Conservation (phyloP, 2,113 vertebrate species). For the Chloropsis cyanopogon region DNA sequence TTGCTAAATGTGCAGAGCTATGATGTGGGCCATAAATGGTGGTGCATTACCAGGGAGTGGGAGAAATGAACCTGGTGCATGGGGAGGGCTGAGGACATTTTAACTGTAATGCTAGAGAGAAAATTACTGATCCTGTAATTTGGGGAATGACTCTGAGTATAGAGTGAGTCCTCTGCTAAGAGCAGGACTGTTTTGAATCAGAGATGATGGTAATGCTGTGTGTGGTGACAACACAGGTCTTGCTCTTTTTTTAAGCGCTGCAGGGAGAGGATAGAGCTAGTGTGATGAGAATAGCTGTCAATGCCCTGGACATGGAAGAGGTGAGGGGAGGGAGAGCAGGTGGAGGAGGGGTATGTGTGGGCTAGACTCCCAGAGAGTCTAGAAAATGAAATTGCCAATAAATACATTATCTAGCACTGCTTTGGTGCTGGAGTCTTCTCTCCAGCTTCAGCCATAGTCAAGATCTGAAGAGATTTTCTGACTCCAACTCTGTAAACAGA, state of each 20-base stretch:
- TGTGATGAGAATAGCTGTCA: not conserved
- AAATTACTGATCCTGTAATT: not conserved
- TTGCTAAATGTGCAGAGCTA: not conserved
- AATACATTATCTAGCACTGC: not conserved
- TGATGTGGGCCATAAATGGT: not conserved
- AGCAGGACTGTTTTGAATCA: not conserved
- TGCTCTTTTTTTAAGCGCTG: not conserved
- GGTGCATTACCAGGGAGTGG: not conserved
- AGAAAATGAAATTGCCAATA: not conserved
- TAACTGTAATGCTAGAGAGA: not conserved
- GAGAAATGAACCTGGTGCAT: not conserved
- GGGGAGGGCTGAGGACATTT: not conserved
- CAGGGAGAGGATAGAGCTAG: not conserved
- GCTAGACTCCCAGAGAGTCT: not conserved
- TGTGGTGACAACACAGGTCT: not conserved
- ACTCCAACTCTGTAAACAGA: not conserved
- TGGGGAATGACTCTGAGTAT: not conserved
- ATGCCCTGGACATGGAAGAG: not conserved
- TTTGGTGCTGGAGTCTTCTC: not conserved
- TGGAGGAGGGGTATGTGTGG: not conserved
- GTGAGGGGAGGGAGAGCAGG: not conserved
- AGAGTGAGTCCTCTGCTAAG: not conserved
- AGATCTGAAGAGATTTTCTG: not conserved
- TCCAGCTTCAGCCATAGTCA: not conserved
- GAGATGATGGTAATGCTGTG: not conserved